Evolutionary conservation across 2,888 invertebrate species (phyloP).

Genomic region (Nomada ferruginata): DNA sequence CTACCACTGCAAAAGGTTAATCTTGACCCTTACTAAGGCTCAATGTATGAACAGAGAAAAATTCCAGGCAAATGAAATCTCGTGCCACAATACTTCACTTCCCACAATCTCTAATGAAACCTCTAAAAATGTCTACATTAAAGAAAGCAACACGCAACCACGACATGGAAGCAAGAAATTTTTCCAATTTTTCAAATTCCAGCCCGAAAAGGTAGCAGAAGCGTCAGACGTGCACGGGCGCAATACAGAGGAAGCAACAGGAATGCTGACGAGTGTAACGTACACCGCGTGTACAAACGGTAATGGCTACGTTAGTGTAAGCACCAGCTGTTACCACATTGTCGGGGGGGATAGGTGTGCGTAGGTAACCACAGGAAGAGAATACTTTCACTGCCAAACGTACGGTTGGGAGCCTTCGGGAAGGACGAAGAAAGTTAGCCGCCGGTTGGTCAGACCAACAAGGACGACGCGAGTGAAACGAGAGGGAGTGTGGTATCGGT

Average conservation of each 20-base stretch:
- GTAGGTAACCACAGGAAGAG: constrained; percentile 80
- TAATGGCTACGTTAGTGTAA: constrained; percentile 45
- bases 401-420: constrained; percentile 73
- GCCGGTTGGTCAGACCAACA: constrained; percentile 68
- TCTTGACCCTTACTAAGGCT: too few species aligned
- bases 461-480: constrained; percentile 64
- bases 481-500: constrained; percentile 71
- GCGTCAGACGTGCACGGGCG: background rate
- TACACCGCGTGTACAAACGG: background rate
- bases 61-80: too few species aligned
- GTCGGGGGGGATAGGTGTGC: constrained; percentile 64
- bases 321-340: constrained; percentile 61
- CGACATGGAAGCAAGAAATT: too few species aligned
- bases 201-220: background rate
- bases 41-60: too few species aligned
- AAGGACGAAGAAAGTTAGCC: constrained; percentile 73
- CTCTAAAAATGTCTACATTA: too few species aligned
- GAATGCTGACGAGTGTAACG: constrained; percentile 14
- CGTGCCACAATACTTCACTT: too few species aligned
- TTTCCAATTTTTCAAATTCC: background rate
- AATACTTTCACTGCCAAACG: constrained; percentile 83
- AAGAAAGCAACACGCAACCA: background rate
- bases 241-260: constrained; percentile 1
- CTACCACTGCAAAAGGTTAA: too few species aligned
- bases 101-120: too few species aligned